Evolutionary conservation across 2,113 vertebrate genomes (phyloP), one percentile per base, ranked within the genome.

Genomic region (Synchiropus splendidus): DNA sequence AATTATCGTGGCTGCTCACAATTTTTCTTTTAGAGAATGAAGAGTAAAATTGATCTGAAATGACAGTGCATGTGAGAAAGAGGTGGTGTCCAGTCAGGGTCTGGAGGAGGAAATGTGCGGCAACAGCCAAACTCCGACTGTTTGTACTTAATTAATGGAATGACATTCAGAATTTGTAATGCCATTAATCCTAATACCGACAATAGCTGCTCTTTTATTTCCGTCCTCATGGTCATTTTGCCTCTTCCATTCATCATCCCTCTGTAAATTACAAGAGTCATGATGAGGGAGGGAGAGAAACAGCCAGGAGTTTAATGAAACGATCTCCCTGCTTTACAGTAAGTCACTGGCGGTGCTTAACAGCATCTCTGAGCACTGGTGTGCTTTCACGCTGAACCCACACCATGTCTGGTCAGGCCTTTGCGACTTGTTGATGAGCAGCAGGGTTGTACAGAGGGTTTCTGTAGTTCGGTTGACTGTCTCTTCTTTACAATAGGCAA

Each of bases 101-200:
- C 39, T 38, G 42, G 18, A 35, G 18, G 33, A 35, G 46, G 15
- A 17, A 30, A 49, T 35, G 52, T 31, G 15, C 31, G 18, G 54
- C 31, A 36, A 45, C 34, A 40, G 38, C 33, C 31, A 2, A 57
- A 48, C 50, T 38, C 51, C 21, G 43, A 55, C 61, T 48, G 64
- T 76, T 61, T 67, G 66, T 58, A 38, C 61, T 42, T 68, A 72
- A 79, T 74, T 81, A 78, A 81, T 78, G 4, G 67, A 79, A 62
- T 40, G 36, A 48, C 70, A 62, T 69, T 58, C 60, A 49, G 58
- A 60, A 70, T 72, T 83, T 70, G 78, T 74, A 56, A 75, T 71
- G 64, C 67, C 54, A 68, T 77, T 83, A 70, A 72, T 75, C 70
- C 51, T 38, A 51, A 49, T 74, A 79, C 75, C 57, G 72, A 67